These are phyloP conservation scores for Vannuccia rotundouncinata DNA, from an alignment of 2,888 invertebrate species.

Conservation along the genomic window DNA sequence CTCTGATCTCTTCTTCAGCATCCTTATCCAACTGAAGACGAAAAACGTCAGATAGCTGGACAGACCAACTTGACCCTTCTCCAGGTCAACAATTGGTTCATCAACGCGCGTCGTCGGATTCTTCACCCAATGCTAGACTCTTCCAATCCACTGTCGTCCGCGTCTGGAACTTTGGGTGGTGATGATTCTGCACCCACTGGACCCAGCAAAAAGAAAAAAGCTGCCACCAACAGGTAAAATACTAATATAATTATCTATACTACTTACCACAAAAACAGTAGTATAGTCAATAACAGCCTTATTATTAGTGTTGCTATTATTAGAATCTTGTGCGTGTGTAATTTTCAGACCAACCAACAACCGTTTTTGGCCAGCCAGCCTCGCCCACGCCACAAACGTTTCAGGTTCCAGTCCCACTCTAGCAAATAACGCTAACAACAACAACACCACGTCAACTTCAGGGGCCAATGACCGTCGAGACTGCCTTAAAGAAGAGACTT, in stretches of 20 bases:
- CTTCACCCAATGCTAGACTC: constrained; percentile 83
- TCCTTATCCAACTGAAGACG: constrained; percentile 88
- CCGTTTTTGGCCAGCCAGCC: constrained; percentile 40
- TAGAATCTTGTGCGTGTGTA: background rate
- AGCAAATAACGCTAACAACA: too few relatives aligned
- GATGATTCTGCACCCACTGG: background rate
- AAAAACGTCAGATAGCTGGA: constrained; percentile 78
- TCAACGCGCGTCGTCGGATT: constrained; percentile 80
- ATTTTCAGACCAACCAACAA: constrained; percentile 34
- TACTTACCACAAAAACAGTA: background rate
- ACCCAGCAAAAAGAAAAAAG: constrained; percentile 33
- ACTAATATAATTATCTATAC: background rate
- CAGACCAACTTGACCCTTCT: constrained; percentile 79
- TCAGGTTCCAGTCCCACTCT: too few relatives aligned
- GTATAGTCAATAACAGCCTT: background rate
- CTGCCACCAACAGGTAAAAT: constrained; percentile 35
- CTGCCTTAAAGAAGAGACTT: too few relatives aligned
- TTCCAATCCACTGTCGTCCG: constrained; percentile 31
- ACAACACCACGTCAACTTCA: too few relatives aligned
- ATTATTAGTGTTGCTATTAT: background rate
- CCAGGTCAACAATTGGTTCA: constrained; percentile 69
- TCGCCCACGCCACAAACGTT: constrained; percentile 34
- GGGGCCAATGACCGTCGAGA: too few relatives aligned
- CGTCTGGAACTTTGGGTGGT: too few relatives aligned
- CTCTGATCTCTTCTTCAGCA: constrained; percentile 64